Evolutionary conservation across 2,113 vertebrate genomes (phyloP).

Genomic region (Terrapene triunguis): DNA sequence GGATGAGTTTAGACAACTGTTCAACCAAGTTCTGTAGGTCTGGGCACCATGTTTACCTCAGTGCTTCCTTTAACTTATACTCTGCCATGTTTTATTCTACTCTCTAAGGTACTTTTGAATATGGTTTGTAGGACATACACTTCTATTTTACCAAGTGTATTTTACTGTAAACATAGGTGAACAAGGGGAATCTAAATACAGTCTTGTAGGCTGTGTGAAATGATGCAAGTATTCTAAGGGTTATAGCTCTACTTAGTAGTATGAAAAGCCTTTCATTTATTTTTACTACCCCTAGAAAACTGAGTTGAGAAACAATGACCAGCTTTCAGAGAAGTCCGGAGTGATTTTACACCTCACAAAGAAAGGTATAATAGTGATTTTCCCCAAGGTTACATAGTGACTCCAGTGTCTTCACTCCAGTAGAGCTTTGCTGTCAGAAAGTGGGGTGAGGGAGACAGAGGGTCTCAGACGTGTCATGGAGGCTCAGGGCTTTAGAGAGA

Average conservation of each 20-base stretch:
- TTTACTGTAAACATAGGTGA: not conserved
- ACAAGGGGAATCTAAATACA: not conserved
- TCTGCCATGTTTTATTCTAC: not conserved
- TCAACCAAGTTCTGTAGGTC: not conserved
- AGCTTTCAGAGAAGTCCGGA: constrained; percentile 16
- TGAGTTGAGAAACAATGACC: not conserved
- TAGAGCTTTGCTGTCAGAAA: constrained; percentile 14
- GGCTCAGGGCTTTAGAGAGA: constrained; percentile 9
- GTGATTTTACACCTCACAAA: not conserved
- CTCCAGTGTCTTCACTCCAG: not conserved
- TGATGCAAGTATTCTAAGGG: not conserved
- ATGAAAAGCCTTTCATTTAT: not conserved
- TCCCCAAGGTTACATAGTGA: constrained; percentile 26
- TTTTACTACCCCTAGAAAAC: not conserved
- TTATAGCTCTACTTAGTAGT: not conserved
- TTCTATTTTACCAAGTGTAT: not conserved
- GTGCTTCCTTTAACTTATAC: not conserved
- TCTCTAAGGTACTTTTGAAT: not conserved
- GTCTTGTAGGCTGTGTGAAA: not conserved
- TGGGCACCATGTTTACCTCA: not conserved
- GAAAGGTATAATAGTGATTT: not conserved
- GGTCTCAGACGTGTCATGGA: not conserved
- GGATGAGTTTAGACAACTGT: not conserved
- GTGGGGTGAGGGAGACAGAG: not conserved
- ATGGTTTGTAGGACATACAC: not conserved